Conservation (phyloP, 1,140 invertebrate genomes). For the Pseudomyrmex dendroicus region DNA sequence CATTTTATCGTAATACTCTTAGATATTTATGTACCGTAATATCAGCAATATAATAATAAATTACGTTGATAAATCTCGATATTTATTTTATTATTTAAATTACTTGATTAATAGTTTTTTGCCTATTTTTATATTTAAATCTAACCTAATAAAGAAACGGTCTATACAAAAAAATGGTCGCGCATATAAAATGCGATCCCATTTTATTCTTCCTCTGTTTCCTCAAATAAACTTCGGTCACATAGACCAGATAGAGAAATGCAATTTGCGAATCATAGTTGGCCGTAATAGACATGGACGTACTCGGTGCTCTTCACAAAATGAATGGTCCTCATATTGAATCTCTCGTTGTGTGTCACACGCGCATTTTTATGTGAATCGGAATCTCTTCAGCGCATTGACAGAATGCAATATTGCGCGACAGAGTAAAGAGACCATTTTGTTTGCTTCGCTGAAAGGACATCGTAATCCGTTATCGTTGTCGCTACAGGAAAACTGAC, state of each 20-base stretch:
- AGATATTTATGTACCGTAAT: neutral
- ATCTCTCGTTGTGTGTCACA: constrained; percentile 24
- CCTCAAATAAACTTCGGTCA: constrained; percentile 12
- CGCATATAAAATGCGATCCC: neutral
- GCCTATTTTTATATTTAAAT: too few species aligned
- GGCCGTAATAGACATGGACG: constrained; percentile 26
- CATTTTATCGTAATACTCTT: neutral
- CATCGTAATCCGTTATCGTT: constrained; percentile 10
- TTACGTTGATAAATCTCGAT: neutral
- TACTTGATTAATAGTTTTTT: neutral
- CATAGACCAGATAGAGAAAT: constrained; percentile 14
- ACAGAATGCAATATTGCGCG: constrained; percentile 51
- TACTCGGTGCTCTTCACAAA: constrained; percentile 29
- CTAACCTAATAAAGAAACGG: neutral
- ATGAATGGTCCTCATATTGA: constrained; percentile 42
- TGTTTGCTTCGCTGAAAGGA: constrained; percentile 40
- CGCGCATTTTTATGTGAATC: constrained; percentile 38
- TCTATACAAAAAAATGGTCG: neutral
- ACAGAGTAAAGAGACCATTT: constrained; percentile 32
- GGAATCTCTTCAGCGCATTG: constrained; percentile 20
- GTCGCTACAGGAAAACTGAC: constrained; percentile 33
- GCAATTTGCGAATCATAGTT: constrained; percentile 45
- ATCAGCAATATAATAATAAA: constrained; percentile 8
- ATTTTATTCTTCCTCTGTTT: constrained; percentile 2
- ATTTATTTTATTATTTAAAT: neutral